phyloP scores from a whole-genome alignment of 2,888 invertebrate genomes.

The Ommatoiulus sabulosus region DNA sequence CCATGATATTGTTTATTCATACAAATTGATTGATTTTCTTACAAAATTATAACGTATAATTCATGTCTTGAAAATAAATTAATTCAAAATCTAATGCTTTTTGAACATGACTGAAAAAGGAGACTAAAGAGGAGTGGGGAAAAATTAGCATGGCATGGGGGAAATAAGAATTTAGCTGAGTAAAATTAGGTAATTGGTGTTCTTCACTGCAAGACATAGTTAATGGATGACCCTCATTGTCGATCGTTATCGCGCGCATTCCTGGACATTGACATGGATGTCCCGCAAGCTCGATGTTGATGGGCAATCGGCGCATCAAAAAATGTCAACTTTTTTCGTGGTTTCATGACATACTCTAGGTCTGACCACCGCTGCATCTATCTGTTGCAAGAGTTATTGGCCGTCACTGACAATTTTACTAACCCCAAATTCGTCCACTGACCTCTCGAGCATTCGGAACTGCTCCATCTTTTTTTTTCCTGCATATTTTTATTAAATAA shows the following conservation, averaged over 20 bases:
- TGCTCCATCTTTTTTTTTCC: neutral
- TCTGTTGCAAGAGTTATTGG: constrained; percentile 47
- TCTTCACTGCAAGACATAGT: neutral
- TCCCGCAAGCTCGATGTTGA: constrained; percentile 9
- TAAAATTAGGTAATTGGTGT: neutral
- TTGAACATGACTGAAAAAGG: too few species aligned
- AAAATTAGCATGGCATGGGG: neutral
- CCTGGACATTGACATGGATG: constrained; percentile 41
- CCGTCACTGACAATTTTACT: constrained; percentile 31
- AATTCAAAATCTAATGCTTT: too few species aligned
- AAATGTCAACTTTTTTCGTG: constrained; percentile 44
- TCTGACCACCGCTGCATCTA: constrained; percentile 5
- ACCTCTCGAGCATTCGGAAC: neutral
- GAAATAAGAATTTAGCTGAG: neutral
- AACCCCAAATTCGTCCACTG: constrained; percentile 47
- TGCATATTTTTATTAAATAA: constrained; percentile 2
- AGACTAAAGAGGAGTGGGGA: too few species aligned
- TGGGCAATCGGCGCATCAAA: constrained; percentile 35
- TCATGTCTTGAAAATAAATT: too few species aligned
- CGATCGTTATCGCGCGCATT: constrained; percentile 34
- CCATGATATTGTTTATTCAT: too few species aligned
- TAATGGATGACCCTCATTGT: constrained; percentile 13
- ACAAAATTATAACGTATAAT: too few species aligned
- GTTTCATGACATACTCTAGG: constrained; percentile 38
- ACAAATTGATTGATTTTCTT: too few species aligned